Percentiles rank a stretch among this genome's conserved stretches.
phyloP scores from a whole-genome alignment of 2,113 vertebrate species.

The Gymnarchus niloticus region DNA sequence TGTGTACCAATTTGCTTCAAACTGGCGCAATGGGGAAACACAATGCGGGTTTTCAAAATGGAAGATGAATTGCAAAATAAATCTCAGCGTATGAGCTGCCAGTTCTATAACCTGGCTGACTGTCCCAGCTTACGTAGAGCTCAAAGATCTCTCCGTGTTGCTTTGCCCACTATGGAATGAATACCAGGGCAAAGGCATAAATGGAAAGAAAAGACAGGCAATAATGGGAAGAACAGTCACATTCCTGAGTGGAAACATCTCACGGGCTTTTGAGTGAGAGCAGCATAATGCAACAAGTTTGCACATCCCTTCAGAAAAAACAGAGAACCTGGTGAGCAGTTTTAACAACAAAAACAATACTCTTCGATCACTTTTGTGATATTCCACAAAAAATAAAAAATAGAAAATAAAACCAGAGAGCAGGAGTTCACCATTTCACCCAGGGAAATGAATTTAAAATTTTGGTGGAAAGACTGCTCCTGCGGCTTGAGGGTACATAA shows the following conservation, averaged over 20 bases:
- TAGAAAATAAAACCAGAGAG: neutral
- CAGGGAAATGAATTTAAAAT: constrained; percentile 30
- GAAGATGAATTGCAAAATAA: neutral
- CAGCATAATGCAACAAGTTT: constrained; percentile 24
- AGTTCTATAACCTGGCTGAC: neutral
- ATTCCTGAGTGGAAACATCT: neutral
- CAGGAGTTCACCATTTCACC: constrained; percentile 14
- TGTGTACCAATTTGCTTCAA: neutral
- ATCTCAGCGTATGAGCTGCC: neutral
- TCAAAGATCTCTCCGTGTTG: neutral
- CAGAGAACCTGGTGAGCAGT: neutral
- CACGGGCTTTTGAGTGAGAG: neutral
- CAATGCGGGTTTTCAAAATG: neutral
- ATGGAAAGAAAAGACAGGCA: neutral
- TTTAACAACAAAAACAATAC: neutral
- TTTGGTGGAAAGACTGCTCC: constrained; percentile 19
- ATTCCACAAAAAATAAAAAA: neutral
- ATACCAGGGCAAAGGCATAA: neutral
- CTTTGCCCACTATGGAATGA: neutral
- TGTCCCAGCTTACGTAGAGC: neutral
- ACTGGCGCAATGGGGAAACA: neutral
- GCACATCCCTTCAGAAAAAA: neutral
- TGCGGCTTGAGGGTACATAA: constrained; percentile 41
- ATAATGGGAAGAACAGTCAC: neutral
- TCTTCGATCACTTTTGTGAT: neutral